phyloP scores from a whole-genome alignment of 2,797 vertebrate genomes.

The Pseudochaenichthys georgianus region DNA sequence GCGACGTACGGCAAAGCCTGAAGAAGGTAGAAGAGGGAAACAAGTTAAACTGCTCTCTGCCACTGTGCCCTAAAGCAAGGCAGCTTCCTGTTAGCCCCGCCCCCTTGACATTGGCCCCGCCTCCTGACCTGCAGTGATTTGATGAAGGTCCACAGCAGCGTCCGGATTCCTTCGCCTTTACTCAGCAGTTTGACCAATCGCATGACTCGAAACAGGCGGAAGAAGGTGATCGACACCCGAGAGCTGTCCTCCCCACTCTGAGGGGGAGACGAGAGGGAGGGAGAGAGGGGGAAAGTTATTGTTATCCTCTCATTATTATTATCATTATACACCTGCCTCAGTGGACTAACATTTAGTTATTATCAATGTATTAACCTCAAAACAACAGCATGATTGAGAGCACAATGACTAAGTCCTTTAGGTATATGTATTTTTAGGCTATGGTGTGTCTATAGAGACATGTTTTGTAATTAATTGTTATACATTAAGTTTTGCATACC shows the following conservation, averaged over 20 bases:
- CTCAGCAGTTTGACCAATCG: constrained; percentile 97
- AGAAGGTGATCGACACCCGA: constrained; percentile 98
- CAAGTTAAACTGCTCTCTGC: constrained; percentile 10
- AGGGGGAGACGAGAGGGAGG: background rate
- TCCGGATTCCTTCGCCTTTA: constrained; percentile 97
- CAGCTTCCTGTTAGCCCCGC: background rate
- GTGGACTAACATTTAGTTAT: no score
- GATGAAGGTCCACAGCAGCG: constrained; percentile 96
- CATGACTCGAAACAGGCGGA: constrained; percentile 98
- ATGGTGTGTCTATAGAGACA: no score
- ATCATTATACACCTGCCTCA: no score
- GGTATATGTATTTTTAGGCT: no score
- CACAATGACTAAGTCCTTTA: no score
- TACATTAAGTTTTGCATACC: no score
- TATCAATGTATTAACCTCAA: no score
- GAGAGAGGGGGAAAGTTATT: background rate
- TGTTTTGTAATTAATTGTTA: no score
- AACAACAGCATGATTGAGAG: no score
- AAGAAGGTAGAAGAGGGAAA: constrained; percentile 5
- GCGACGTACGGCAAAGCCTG: constrained; percentile 97
- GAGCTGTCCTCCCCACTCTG: constrained; percentile 92
- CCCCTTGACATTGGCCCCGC: background rate
- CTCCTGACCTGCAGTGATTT: constrained; percentile 95
- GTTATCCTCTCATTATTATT: no score
- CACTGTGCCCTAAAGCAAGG: background rate